Evolutionary conservation across 2,113 vertebrate genomes (phyloP).

Genomic region (Barnardius zonarius): DNA sequence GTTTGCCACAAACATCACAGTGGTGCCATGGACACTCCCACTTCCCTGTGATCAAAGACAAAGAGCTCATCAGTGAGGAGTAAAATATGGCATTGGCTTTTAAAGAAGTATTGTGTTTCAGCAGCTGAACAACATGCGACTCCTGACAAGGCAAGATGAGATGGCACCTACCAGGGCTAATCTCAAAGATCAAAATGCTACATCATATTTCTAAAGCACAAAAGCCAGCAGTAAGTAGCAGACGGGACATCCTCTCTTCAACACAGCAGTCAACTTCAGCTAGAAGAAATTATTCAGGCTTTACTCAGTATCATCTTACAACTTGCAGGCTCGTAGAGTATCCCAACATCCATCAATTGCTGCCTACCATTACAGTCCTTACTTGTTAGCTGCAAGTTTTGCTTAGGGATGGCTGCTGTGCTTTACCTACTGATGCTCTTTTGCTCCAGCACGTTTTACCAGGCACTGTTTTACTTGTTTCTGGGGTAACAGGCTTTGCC

Average conservation of each 20-base stretch:
- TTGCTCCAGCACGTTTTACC: neutral
- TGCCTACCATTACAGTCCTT: neutral
- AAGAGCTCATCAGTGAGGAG: neutral
- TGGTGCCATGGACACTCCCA: conserved; percentile 99
- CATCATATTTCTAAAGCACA: neutral
- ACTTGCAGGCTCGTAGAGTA: neutral
- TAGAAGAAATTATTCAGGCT: neutral
- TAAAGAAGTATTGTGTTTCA: neutral
- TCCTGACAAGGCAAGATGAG: neutral
- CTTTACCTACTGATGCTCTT: neutral
- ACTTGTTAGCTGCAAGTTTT: neutral
- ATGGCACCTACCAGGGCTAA: neutral
- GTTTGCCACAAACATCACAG: conserved; percentile 95
- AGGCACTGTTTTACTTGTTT: neutral
- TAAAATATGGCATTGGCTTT: rapidly evolving
- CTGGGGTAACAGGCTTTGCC: neutral
- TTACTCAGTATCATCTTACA: neutral
- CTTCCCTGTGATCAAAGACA: conserved; percentile 80
- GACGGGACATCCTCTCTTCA: neutral
- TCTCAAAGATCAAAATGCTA: neutral
- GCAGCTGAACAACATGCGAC: neutral
- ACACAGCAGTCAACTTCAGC: neutral
- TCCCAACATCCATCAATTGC: neutral
- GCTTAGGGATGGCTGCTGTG: neutral
- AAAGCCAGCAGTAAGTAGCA: neutral